phyloP scores from a whole-genome alignment of 1,140 invertebrate species.

The Globodera rostochiensis region DNA sequence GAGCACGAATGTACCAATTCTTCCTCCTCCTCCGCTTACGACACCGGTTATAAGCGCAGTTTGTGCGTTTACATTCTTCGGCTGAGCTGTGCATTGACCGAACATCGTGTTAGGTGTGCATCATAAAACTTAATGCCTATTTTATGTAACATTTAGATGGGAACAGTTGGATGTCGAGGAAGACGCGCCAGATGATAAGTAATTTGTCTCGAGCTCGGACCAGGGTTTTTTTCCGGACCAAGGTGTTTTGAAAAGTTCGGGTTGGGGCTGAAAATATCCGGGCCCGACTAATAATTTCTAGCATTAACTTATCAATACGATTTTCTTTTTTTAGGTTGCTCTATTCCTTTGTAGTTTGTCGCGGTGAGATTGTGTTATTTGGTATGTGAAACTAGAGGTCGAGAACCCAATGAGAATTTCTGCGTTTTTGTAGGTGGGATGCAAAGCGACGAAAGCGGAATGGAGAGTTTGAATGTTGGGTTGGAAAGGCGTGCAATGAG shows the following conservation, averaged over 20 bases:
- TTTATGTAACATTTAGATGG: conserved; percentile 72
- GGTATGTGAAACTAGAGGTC: conserved; percentile 75
- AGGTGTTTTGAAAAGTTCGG: background rate
- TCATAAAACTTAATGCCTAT: background rate
- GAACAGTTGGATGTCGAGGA: conserved; percentile 66
- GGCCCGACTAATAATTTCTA: too few relatives aligned
- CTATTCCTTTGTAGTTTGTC: conserved; percentile 83
- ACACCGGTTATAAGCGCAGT: conserved; percentile 25
- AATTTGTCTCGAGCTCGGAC: background rate
- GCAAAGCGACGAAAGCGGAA: conserved; percentile 43
- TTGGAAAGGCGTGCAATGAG: conserved; percentile 41
- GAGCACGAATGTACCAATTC: background rate
- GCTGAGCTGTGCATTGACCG: conserved; percentile 21
- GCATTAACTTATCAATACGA: too few relatives aligned
- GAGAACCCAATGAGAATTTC: conserved; percentile 7
- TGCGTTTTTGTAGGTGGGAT: conserved; percentile 32
- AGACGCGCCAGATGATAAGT: conserved; percentile 75
- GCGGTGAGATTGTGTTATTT: conserved; percentile 89
- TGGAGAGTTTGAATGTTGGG: conserved; percentile 46
- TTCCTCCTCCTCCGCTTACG: background rate
- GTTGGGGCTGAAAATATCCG: too few relatives aligned
- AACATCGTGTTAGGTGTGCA: conserved; percentile 26
- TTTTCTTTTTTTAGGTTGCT: conserved; percentile 72
- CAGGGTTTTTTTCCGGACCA: background rate
- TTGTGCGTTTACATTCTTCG: conserved; percentile 43